These are phyloP conservation scores for Dasyurus viverrinus DNA, from an alignment of 2,113 vertebrate species.

Conservation along the genomic window DNA sequence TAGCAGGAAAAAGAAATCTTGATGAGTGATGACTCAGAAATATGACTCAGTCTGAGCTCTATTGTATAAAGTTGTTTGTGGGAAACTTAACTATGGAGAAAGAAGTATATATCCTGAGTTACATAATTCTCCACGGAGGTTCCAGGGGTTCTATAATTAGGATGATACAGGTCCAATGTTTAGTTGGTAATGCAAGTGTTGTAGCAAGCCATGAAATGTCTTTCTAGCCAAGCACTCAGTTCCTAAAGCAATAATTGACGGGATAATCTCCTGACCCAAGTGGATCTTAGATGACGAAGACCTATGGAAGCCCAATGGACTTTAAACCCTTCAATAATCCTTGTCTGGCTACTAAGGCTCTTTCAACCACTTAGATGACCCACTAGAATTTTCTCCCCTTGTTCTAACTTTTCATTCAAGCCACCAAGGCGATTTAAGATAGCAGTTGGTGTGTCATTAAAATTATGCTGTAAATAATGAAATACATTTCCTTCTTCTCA, in stretches of 20 bases:
- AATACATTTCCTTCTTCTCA: background rate
- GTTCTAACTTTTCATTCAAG: background rate
- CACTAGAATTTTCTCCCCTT: background rate
- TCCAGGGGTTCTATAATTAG: conserved; percentile 1
- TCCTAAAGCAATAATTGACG: background rate
- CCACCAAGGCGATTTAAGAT: background rate
- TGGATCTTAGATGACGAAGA: background rate
- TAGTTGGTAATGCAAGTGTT: background rate
- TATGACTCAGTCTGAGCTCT: background rate
- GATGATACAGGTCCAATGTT: background rate
- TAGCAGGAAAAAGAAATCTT: background rate
- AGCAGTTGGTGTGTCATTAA: background rate
- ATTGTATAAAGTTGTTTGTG: background rate
- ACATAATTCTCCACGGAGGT: background rate
- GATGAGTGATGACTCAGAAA: conserved; percentile 21
- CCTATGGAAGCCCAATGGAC: background rate
- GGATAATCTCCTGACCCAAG: background rate
- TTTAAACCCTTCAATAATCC: background rate
- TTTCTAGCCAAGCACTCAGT: background rate
- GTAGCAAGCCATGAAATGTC: background rate
- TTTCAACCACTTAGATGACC: background rate
- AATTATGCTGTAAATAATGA: background rate
- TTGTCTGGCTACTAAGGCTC: background rate
- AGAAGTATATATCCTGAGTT: background rate
- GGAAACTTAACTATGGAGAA: background rate